phyloP scores from a whole-genome alignment of 2,113 vertebrate genomes.

The Calidris pugnax region DNA sequence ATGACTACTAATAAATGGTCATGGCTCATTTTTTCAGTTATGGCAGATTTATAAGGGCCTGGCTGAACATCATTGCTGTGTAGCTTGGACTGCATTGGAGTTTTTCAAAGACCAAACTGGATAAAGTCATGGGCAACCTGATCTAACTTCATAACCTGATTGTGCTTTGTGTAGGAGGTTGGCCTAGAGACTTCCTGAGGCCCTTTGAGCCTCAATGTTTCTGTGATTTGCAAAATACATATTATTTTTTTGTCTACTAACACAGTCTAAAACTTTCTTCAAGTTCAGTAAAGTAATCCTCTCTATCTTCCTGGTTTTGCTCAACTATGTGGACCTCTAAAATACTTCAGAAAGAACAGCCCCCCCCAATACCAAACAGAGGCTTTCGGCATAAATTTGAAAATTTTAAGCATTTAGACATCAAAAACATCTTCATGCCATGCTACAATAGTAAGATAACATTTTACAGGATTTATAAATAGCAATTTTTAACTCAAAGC shows the following conservation, averaged over 20 bases:
- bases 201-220: neutral
- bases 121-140: neutral
- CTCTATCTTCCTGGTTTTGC: neutral
- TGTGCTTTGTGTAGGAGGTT: neutral
- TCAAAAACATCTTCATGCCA: neutral
- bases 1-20: neutral
- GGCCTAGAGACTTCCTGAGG: neutral
- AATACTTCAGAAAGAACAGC: neutral
- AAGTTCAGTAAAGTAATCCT: neutral
- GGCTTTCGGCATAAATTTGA: neutral
- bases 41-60: constrained; percentile 28
- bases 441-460: neutral
- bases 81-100: neutral
- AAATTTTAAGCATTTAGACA: neutral
- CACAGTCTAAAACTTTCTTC: neutral
- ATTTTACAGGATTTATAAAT: neutral
- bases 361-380: neutral
- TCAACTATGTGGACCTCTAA: neutral
- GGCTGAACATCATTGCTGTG: neutral
- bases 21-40: constrained; percentile 1
- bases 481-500: neutral
- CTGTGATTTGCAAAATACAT: neutral
- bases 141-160: neutral
- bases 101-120: neutral
- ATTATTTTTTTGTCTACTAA: neutral